Conservation (phyloP, 2,888 invertebrate species). For the Brenthis ino region DNA sequence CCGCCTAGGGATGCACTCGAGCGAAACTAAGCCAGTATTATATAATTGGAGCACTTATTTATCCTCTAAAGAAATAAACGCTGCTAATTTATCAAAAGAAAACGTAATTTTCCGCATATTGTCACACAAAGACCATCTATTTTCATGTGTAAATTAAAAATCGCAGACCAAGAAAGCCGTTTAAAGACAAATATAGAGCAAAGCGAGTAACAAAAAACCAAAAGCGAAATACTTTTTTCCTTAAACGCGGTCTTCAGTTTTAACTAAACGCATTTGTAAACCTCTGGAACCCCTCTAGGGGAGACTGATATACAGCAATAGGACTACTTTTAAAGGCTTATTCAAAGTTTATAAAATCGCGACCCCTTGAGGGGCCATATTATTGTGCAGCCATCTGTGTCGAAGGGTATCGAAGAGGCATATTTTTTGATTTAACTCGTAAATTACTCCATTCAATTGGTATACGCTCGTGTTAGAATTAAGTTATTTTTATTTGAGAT, state of each 20-base stretch:
- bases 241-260: slow-evolving; percentile 23
- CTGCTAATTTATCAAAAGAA: too few relatives aligned
- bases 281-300: slow-evolving; percentile 23
- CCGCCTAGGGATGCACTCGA: too few relatives aligned
- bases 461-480: slow-evolving; percentile 80
- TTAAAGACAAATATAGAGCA: not conserved
- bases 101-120: too few relatives aligned
- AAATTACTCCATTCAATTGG: slow-evolving; percentile 80
- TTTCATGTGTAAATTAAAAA: not conserved
- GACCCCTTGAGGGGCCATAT: slow-evolving; percentile 72
- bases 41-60: too few relatives aligned
- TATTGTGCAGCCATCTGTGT: slow-evolving; percentile 82
- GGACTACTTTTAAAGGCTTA: slow-evolving; percentile 77
- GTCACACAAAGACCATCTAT: not conserved
- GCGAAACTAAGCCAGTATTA: too few relatives aligned
- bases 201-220: slow-evolving; percentile 10
- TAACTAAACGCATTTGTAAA: slow-evolving; percentile 20
- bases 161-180: not conserved
- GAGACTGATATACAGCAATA: slow-evolving; percentile 23
- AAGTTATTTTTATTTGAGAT: slow-evolving; percentile 71
- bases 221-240: slow-evolving; percentile 5
- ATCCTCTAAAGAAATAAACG: too few relatives aligned
- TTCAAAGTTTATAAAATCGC: slow-evolving; percentile 79
- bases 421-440: slow-evolving; percentile 82
- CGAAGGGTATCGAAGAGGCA: slow-evolving; percentile 77